Evolutionary conservation across 1,140 invertebrate genomes (phyloP), one percentile per base, ranked within the genome.

Genomic region (Lamellibrachia luymesi): DNA sequence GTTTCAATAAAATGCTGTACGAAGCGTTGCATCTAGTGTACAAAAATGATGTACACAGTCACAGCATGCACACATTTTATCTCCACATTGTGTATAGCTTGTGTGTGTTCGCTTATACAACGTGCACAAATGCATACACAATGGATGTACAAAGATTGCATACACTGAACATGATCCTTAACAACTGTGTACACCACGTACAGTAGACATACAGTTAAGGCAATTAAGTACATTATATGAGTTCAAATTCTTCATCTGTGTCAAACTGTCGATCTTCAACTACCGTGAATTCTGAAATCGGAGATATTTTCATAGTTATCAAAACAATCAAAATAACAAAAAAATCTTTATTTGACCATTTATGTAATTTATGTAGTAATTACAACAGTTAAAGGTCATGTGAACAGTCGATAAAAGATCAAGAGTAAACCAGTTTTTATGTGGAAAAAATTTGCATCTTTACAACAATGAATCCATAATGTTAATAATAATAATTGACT

Each of bases 181-280:
- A 80, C 90, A 90, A 50, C 25, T 25, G 90, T 27, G n/a, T 90
- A 90, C 90, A 49, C 50, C 38, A 91, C 27, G 90, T 49, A 25
- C 17, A 38, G 90, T 25, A 51, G 13, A 91, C 27, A n/a, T 91
- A 80, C 64, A 80, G 25, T 80, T 80, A 80, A 80, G 64, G 25
- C 17, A 22, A 80, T 80, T 80, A 80, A 80, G 13, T 6, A 90
- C n/a, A 7, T 50, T 90, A 90, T 90, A 91, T 49, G 25, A 91
- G 90, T 25, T 91, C 90, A 7, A 91, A 91, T n/a, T 91, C 90
- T 91, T 91, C 90, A n/a, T 91, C 90, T 91, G 90, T 91, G 90
- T 91, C 90, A 25, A 27, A 91, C 90, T 91, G 90, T 38, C 90
- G 17, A 4, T 91, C 90, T 38, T 49, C 90, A n/a, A 50, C 90